Evolutionary conservation across 2,797 vertebrate species (phyloP).

Genomic region (Tolypeutes matacus): DNA sequence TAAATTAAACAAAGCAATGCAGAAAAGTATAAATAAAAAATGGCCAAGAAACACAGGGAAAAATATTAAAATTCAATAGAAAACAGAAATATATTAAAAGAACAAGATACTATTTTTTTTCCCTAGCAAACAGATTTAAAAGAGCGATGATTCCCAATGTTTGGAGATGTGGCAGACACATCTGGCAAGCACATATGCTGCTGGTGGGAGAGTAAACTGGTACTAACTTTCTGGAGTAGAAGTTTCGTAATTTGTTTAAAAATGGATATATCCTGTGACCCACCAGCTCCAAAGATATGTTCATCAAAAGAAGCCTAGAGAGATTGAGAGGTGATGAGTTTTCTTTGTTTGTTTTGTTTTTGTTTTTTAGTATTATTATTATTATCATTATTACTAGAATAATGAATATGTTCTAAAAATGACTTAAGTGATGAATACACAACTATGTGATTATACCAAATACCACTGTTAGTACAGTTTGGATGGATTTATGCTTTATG

Average conservation of each 20-base stretch:
- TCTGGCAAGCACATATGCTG: fast-evolving
- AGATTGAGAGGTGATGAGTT: too few relatives aligned
- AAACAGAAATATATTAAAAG: neutral
- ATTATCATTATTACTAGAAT: too few relatives aligned
- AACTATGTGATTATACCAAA: too few relatives aligned
- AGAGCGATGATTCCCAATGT: neutral
- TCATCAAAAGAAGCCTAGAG: neutral
- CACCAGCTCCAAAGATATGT: neutral
- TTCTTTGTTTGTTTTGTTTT: too few relatives aligned
- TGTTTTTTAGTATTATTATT: too few relatives aligned
- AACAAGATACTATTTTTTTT: neutral
- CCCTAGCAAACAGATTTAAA: neutral
- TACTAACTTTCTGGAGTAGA: neutral
- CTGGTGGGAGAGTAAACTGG: neutral
- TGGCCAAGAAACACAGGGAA: neutral
- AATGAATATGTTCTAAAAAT: too few relatives aligned
- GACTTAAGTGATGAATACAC: too few relatives aligned
- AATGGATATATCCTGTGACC: neutral
- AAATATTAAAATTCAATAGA: neutral
- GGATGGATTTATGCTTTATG: too few relatives aligned
- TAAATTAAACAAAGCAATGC: neutral
- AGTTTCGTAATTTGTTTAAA: neutral
- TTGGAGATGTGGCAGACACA: neutral
- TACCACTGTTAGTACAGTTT: too few relatives aligned
- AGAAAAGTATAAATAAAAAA: neutral